Base-by-base conservation (phyloP, 2,113 vertebrate species). In the Chaetura pelagica region DNA sequence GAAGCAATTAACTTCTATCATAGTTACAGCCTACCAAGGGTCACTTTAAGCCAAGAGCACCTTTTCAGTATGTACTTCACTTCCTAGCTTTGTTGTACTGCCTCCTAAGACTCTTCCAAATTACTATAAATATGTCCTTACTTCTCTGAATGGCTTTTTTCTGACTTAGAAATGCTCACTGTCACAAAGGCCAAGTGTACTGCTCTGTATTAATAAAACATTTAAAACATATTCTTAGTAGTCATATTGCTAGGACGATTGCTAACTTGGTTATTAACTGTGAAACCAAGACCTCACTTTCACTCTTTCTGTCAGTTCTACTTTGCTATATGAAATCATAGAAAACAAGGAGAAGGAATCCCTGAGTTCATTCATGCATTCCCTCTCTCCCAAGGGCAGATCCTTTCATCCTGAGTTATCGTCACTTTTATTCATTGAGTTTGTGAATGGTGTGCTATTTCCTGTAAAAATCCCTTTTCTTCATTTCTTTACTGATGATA, bases 381-480 rank as follows among this genome's bases (percentile, higher is more conserved):
- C 86, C 63, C 30, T 87, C 59, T 86, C 79, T 90, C 90, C 55
- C 42, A 74, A 87, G 90, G 94, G 79, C 90, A 90, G 76, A 81
- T 86, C 76, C 75, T 96, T 94, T 97, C 95, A 92, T 92, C 86
- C 48, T 34, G 48, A 74, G 93, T 95, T 96, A 94, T 61, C 21
- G 0, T 89, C 91, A 94, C 85, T 90, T 94, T 83, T 83, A 74
- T 90, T 96, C 78, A 93, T 5, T 71, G 75, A 74, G 42, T 90
- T 88, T 84, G 90, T 96, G 90, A 96, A 93, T 90, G 85, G 92
- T 90, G 75, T 90, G 72, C 72, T 94, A 32, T 78, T 96, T 97
- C 96, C 90, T 92, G 52, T 95, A 96, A 92, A 94, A 93, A 88
- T 68, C 55, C 75, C 48, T 90, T 93, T 72, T 93, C 89, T 94